These are phyloP conservation scores for Chrysogorgia sp. DNA, from an alignment of 92 coral and sea anemone genomes.

Conservation along the genomic window DNA sequence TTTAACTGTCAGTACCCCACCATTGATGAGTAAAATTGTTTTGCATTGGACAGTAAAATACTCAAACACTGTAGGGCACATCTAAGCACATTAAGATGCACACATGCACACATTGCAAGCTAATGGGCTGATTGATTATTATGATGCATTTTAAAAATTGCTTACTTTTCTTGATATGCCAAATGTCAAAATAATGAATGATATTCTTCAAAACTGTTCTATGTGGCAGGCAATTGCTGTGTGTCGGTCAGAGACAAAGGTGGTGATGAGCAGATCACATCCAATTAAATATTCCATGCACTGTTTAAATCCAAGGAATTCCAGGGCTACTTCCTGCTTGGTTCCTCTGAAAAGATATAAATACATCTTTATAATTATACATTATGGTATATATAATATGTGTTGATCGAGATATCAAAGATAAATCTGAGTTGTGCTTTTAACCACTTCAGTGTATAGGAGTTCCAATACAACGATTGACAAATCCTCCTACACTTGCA, in stretches of 20 bases:
- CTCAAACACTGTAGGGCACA: background rate
- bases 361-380: too few relatives aligned
- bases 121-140: background rate
- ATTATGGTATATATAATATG: too few relatives aligned
- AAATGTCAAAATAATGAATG: conserved; percentile 69
- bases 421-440: too few relatives aligned
- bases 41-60: too few relatives aligned
- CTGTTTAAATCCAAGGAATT: conserved; percentile 57
- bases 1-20: too few relatives aligned
- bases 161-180: conserved; percentile 77
- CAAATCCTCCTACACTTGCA: too few relatives aligned
- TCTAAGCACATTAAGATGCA: too few relatives aligned
- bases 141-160: background rate
- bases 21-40: too few relatives aligned
- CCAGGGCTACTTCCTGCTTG: conserved; percentile 70
- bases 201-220: conserved; percentile 46
- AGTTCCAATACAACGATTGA: too few relatives aligned
- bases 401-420: too few relatives aligned
- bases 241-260: conserved; percentile 57
- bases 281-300: conserved; percentile 58
- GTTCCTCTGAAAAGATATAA: conserved; percentile 52
- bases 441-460: too few relatives aligned
- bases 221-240: conserved; percentile 64
- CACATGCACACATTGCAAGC: too few relatives aligned
- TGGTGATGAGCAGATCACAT: conserved; percentile 54